phyloP scores from a whole-genome alignment of 2,888 invertebrate genomes.

The Tethea ocularis region DNA sequence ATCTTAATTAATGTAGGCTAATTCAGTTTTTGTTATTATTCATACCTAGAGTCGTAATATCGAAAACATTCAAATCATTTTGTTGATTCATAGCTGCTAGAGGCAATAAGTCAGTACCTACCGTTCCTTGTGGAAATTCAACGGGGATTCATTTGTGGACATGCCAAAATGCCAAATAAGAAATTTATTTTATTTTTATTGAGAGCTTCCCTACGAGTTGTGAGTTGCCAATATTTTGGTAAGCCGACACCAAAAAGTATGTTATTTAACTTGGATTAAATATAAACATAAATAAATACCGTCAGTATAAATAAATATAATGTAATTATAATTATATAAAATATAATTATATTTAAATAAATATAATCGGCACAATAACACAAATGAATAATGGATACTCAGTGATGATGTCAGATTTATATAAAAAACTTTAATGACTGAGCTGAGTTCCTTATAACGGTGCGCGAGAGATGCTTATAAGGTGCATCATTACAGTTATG shows the following conservation, averaged over 20 bases:
- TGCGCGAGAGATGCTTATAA: neutral
- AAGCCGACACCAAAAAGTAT: too few relatives aligned
- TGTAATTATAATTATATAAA: neutral
- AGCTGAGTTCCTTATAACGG: neutral
- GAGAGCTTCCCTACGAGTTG: too few relatives aligned
- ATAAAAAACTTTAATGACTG: neutral
- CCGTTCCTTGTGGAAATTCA: neutral
- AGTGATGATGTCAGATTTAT: neutral
- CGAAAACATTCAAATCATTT: neutral
- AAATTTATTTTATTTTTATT: too few relatives aligned
- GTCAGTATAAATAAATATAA: neutral
- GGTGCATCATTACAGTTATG: slow-evolving; percentile 17
- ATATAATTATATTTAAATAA: neutral
- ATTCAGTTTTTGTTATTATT: neutral
- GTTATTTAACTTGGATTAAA: neutral
- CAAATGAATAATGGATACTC: neutral
- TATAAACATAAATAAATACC: neutral
- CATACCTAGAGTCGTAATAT: neutral
- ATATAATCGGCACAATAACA: neutral
- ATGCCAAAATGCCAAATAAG: too few relatives aligned
- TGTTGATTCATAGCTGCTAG: neutral
- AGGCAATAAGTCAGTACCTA: neutral
- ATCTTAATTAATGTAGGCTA: neutral
- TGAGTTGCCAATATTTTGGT: too few relatives aligned
- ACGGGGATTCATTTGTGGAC: neutral